Conservation (phyloP, 2,888 invertebrate genomes). For the Junonia oenone region DNA sequence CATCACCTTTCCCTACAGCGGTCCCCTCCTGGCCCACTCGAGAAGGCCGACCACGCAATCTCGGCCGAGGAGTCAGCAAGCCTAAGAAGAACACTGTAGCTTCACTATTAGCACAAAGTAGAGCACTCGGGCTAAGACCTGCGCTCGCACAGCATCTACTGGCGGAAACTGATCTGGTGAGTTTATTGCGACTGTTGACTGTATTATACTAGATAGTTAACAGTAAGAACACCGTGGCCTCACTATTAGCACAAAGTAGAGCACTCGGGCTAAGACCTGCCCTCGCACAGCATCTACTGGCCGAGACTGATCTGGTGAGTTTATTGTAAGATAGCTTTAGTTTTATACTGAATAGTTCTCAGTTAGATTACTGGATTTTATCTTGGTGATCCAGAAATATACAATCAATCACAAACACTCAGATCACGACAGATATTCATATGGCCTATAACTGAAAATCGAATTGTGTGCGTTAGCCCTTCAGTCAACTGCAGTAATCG, state of each 20-base stretch:
- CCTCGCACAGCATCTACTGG: conserved; percentile 84
- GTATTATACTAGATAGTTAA: no score
- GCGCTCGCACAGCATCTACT: conserved; percentile 86
- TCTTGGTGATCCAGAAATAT: no score
- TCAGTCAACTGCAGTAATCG: no score
- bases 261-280: conserved; percentile 81
- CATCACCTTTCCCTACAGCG: no score
- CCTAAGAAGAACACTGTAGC: conserved; percentile 96
- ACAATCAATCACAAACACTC: no score
- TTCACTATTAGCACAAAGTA: conserved; percentile 90
- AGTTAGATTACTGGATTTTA: no score
- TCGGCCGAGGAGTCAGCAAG: conserved; percentile 92
- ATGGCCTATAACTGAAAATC: no score
- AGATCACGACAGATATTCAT: no score
- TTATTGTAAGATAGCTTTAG: no score
- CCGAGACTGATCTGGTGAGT: conserved; percentile 64
- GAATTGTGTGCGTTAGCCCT: no score
- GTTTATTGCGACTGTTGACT: no score
- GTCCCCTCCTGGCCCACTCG: conserved; percentile 74
- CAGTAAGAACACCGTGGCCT: conserved; percentile 96
- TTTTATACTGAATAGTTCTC: no score
- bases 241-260: conserved; percentile 90
- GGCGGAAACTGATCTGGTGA: conserved; percentile 66
- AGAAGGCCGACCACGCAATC: conserved; percentile 89
- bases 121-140: conserved; percentile 89